Evolutionary conservation across 1,140 invertebrate genomes (phyloP).

Genomic region (Parapsyche elsis): DNA sequence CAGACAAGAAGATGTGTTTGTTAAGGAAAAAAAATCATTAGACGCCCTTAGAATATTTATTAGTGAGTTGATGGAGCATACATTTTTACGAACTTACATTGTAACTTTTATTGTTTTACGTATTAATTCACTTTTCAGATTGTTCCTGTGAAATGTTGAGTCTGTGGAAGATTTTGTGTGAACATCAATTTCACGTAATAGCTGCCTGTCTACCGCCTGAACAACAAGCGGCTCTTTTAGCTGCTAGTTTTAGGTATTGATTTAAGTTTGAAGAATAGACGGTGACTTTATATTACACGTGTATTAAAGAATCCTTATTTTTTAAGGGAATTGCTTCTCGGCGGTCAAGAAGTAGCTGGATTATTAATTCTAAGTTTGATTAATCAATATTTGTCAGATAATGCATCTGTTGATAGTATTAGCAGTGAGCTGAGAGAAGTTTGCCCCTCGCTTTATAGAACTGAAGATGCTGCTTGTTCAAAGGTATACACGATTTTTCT

Average conservation of each 20-base stretch:
- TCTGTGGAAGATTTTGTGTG: slow-evolving; percentile 92
- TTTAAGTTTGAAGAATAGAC: background rate
- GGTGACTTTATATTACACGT: slow-evolving; percentile 18
- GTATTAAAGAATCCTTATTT: slow-evolving; percentile 25
- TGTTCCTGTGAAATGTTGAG: slow-evolving; percentile 90
- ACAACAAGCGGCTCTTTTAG: slow-evolving; percentile 70
- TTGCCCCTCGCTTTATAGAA: slow-evolving; percentile 93
- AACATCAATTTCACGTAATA: slow-evolving; percentile 92
- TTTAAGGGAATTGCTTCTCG: slow-evolving; percentile 85
- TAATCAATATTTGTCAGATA: slow-evolving; percentile 92
- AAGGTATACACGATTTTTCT: slow-evolving; percentile 71
- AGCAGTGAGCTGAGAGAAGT: slow-evolving; percentile 88
- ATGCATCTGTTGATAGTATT: slow-evolving; percentile 92
- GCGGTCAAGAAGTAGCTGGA: slow-evolving; percentile 84
- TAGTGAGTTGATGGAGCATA: slow-evolving; percentile 62
- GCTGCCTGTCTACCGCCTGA: slow-evolving; percentile 73
- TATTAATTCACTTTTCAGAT: slow-evolving; percentile 59
- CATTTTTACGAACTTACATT: slow-evolving; percentile 25
- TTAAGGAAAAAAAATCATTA: slow-evolving; percentile 79
- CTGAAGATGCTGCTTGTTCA: slow-evolving; percentile 94
- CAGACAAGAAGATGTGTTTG: slow-evolving; percentile 60
- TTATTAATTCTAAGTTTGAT: slow-evolving; percentile 81
- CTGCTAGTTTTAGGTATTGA: slow-evolving; percentile 68
- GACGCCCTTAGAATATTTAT: slow-evolving; percentile 82
- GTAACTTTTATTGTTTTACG: slow-evolving; percentile 19